These are phyloP conservation scores for Drosophila neonasuta DNA, from an alignment of 2,888 invertebrate genomes.

Conservation along the genomic window DNA sequence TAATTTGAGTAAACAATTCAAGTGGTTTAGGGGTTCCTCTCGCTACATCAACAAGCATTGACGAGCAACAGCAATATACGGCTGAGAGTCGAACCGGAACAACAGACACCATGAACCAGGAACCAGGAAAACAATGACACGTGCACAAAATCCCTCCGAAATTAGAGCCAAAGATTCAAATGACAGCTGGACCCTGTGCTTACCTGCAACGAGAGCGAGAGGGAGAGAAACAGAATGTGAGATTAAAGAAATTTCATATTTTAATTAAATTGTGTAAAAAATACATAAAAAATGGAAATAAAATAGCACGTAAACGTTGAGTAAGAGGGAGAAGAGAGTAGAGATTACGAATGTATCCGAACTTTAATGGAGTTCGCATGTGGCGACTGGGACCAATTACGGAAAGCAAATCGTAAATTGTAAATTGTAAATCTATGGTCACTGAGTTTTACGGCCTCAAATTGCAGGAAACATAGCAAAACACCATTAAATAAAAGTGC, in stretches of 20 bases:
- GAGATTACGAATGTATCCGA: slow-evolving; percentile 17
- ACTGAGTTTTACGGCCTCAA: slow-evolving; percentile 48
- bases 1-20: slow-evolving; percentile 71
- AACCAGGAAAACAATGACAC: slow-evolving; percentile 39
- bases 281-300: slow-evolving; percentile 18
- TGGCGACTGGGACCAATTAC: slow-evolving; percentile 60
- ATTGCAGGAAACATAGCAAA: slow-evolving; percentile 56
- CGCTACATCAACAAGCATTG: slow-evolving; percentile 28
- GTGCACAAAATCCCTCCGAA: slow-evolving; percentile 47
- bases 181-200: slow-evolving; percentile 44
- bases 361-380: slow-evolving; percentile 48
- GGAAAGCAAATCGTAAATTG: slow-evolving; percentile 58
- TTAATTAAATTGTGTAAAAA: slow-evolving; percentile 47
- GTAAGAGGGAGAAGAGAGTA: background rate
- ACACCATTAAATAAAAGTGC: slow-evolving; percentile 18
- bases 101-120: slow-evolving; percentile 3
- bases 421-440: slow-evolving; percentile 52
- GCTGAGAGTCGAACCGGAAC: slow-evolving; percentile 15
- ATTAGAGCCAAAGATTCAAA: slow-evolving; percentile 29
- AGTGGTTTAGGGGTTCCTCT: slow-evolving; percentile 54
- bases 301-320: background rate
- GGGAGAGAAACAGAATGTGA: background rate
- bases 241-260: slow-evolving; percentile 14
- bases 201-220: slow-evolving; percentile 60
- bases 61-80: slow-evolving; percentile 5